Conservation (phyloP, 2,113 vertebrate genomes). For the Paramisgurnus dabryanus region DNA sequence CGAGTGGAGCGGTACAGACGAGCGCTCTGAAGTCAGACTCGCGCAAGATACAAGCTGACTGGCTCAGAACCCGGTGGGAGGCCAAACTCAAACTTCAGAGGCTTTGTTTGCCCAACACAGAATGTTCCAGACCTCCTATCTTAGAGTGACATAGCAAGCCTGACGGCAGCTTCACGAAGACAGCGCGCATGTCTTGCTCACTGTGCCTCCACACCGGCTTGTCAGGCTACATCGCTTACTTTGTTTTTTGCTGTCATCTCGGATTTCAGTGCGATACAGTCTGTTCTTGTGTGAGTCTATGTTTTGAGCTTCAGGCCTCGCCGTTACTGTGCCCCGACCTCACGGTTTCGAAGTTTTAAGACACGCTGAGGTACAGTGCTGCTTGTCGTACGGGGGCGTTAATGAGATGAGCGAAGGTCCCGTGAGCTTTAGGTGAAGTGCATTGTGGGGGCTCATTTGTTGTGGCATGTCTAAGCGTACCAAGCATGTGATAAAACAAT, state of each 20-base stretch:
- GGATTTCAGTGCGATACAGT: constrained; percentile 22
- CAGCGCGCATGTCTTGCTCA: constrained; percentile 11
- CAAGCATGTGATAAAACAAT: not conserved
- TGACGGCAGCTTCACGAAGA: constrained; percentile 11
- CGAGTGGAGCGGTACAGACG: constrained; percentile 20
- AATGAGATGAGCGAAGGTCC: constrained; percentile 28
- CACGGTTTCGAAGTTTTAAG: not conserved
- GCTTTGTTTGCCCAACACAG: not conserved
- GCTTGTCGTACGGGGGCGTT: constrained; percentile 19
- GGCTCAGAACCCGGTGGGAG: constrained; percentile 33
- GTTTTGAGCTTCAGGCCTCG: constrained; percentile 27
- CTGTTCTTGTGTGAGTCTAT: constrained; percentile 32
- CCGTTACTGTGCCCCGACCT: constrained; percentile 3
- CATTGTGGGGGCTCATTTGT: constrained; percentile 28
- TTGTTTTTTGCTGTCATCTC: constrained; percentile 41
- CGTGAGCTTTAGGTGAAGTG: constrained; percentile 13
- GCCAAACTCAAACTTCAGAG: constrained; percentile 21
- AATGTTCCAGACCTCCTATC: constrained; percentile 40
- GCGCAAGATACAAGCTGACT: constrained; percentile 23
- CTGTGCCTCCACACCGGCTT: constrained; percentile 23
- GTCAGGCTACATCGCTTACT: constrained; percentile 33
- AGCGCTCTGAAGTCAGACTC: constrained; percentile 4
- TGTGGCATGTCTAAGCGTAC: not conserved
- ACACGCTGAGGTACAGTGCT: constrained; percentile 5
- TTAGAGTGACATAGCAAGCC: constrained; percentile 8